Percentiles rank a stretch among this genome's conserved stretches.
Evolutionary conservation across 2,888 invertebrate genomes (phyloP).

Genomic region (Drosophila mimetica): DNA sequence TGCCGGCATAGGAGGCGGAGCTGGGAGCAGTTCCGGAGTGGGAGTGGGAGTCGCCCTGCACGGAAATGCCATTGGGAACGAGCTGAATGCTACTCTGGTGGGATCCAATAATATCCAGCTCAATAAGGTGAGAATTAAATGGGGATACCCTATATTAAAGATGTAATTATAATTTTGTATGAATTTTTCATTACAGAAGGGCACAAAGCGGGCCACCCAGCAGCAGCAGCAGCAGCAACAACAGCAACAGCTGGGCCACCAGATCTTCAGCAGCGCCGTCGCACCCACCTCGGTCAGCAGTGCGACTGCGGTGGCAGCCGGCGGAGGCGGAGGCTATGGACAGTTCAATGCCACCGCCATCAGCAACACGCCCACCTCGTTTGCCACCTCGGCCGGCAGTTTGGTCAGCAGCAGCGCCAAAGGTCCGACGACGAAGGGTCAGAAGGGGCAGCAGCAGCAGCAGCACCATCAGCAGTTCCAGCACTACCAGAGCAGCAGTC

Average conservation of each 20-base stretch:
- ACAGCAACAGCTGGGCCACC: constrained; percentile 70
- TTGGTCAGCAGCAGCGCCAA: constrained; percentile 84
- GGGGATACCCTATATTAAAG: too few relatives aligned
- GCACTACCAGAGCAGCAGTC: constrained; percentile 83
- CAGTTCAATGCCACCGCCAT: constrained; percentile 82
- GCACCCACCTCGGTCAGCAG: constrained; percentile 72
- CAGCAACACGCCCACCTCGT: constrained; percentile 80
- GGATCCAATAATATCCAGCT: constrained; percentile 85
- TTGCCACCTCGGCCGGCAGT: constrained; percentile 80
- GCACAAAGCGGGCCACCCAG: constrained; percentile 71
- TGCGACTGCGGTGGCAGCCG: constrained; percentile 65
- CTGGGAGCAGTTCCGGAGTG: constrained; percentile 39
- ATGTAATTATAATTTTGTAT: neutral
- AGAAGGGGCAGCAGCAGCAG: constrained; percentile 74
- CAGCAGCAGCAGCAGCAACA: constrained; percentile 65
- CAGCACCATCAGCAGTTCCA: constrained; percentile 76
- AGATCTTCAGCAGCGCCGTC: constrained; percentile 80
- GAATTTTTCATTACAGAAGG: constrained; percentile 74
- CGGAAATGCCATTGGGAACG: constrained; percentile 82
- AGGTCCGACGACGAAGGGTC: constrained; percentile 84
- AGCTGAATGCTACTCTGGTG: constrained; percentile 85
- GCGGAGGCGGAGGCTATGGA: constrained; percentile 75
- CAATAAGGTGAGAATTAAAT: constrained; percentile 80
- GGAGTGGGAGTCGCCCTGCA: constrained; percentile 43
- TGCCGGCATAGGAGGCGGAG: constrained; percentile 42